These are phyloP conservation scores for Aplocera efformata DNA, from an alignment of 2,888 invertebrate species.

Conservation along the genomic window DNA sequence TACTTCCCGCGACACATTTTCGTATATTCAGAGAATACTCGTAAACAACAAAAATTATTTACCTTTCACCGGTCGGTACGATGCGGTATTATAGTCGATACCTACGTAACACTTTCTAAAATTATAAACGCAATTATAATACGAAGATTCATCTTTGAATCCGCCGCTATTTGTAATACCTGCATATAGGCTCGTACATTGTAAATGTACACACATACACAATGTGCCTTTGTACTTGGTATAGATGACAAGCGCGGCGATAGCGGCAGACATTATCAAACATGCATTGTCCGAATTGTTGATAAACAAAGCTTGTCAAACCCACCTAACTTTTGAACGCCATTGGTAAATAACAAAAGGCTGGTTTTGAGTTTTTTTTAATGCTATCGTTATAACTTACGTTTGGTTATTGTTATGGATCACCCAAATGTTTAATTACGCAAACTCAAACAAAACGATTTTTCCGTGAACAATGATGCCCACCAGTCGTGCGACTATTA, in stretches of 20 bases:
- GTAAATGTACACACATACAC: background rate
- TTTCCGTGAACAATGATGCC: too few species aligned
- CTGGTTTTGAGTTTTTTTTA: too few species aligned
- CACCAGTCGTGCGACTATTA: background rate
- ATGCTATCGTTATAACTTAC: too few species aligned
- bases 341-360: too few species aligned
- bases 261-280: background rate
- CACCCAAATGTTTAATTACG: too few species aligned
- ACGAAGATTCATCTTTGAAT: constrained; percentile 20
- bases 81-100: constrained; percentile 14
- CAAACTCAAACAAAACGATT: too few species aligned
- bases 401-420: too few species aligned
- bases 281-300: constrained; percentile 8
- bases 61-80: constrained; percentile 14
- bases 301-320: constrained; percentile 20
- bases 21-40: constrained; percentile 12
- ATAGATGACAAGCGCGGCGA: background rate
- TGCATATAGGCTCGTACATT: constrained; percentile 8
- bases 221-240: background rate
- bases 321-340: background rate
- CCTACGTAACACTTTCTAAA: constrained; percentile 28
- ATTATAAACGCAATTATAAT: constrained; percentile 28
- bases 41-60: constrained; percentile 10
- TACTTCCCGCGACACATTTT: constrained; percentile 6
- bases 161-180: constrained; percentile 14